These are phyloP conservation scores for Myrmophylax atrothorax DNA, from an alignment of 2,113 vertebrate species.

Conservation along the genomic window DNA sequence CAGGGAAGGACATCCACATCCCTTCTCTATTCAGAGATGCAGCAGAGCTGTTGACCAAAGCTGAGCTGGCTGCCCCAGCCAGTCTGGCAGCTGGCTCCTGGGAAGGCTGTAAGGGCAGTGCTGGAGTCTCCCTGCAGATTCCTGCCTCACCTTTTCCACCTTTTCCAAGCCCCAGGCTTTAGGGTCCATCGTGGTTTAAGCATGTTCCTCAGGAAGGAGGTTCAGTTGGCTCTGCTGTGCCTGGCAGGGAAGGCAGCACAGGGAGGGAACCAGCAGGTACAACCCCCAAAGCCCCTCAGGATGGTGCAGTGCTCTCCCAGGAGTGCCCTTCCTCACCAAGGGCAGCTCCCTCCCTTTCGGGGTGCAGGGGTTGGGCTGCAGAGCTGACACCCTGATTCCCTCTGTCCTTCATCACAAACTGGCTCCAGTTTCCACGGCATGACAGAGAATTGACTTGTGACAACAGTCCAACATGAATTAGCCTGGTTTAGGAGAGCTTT, in stretches of 20 bases:
- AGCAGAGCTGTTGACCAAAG: not conserved
- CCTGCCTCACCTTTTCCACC: not conserved
- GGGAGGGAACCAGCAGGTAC: not conserved
- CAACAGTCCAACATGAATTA: not conserved
- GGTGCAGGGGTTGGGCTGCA: not conserved
- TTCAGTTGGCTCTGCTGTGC: not conserved
- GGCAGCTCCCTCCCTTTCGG: not conserved
- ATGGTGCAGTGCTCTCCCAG: not conserved
- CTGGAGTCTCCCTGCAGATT: fast-evolving
- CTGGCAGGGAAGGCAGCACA: fast-evolving
- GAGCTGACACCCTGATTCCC: not conserved
- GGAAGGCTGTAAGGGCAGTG: not conserved
- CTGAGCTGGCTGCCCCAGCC: not conserved
- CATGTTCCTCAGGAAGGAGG: not conserved
- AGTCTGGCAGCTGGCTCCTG: not conserved
- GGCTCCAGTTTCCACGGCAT: not conserved
- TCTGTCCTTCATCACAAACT: fast-evolving
- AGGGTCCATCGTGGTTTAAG: fast-evolving
- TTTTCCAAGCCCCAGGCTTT: not conserved
- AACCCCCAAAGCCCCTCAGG: fast-evolving
- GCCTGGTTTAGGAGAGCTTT: not conserved
- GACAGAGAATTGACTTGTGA: not conserved
- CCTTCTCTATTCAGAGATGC: not conserved
- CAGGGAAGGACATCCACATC: not conserved
- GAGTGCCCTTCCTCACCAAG: too few species aligned